Evolutionary conservation across 2,888 invertebrate species (phyloP).

Genomic region (Netelia fuscicornis): DNA sequence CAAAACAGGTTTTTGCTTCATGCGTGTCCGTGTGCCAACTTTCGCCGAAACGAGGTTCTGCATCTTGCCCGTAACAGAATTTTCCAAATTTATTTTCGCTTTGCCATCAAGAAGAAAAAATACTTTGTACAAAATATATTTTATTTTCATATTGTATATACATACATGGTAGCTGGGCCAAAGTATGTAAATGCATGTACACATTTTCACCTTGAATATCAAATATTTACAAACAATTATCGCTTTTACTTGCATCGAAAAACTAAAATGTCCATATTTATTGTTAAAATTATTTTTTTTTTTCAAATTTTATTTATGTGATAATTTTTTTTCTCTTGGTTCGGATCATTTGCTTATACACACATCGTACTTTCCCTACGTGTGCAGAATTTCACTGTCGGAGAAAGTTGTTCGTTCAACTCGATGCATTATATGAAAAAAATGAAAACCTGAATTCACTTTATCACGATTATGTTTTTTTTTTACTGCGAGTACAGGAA

Average conservation of each 20-base stretch:
- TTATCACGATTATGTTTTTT: background rate
- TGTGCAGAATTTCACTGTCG: conserved; percentile 75
- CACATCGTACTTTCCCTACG: conserved; percentile 63
- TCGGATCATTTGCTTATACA: background rate
- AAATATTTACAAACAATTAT: background rate
- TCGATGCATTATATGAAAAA: background rate
- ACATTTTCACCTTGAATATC: background rate
- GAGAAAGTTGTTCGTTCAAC: conserved; percentile 74
- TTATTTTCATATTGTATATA: background rate
- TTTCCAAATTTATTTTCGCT: background rate
- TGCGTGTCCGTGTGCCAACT: conserved; percentile 10
- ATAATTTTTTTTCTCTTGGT: too few relatives aligned
- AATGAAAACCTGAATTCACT: background rate
- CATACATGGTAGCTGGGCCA: background rate
- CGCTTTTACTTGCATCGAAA: too few relatives aligned
- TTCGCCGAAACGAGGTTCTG: conserved; percentile 30
- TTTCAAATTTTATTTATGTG: background rate
- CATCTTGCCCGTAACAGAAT: background rate
- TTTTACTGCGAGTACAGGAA: background rate
- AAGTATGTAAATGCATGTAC: background rate
- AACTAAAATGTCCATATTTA: too few relatives aligned
- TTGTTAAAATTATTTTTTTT: background rate
- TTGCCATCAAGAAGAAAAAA: background rate
- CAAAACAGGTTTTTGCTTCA: conserved; percentile 57
- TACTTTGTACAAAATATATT: background rate